phyloP scores from a whole-genome alignment of 2,888 invertebrate genomes.

The Oxycera nigricornis region DNA sequence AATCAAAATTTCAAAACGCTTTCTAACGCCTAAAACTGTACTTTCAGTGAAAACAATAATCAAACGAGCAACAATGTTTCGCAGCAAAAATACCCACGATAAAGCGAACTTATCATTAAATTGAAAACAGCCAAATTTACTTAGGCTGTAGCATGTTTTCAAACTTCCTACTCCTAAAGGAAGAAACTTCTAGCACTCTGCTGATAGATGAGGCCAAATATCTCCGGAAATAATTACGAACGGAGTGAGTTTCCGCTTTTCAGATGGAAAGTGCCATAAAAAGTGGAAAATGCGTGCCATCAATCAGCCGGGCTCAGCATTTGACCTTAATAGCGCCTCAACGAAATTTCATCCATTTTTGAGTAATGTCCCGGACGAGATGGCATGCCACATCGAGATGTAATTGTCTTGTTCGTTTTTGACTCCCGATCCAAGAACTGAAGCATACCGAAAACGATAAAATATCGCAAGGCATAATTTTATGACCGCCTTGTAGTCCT shows the following conservation, averaged over 20 bases:
- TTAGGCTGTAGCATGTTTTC: too few relatives aligned
- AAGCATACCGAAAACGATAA: conserved; percentile 7
- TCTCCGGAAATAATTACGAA: conserved; percentile 11
- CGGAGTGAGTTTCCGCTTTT: neutral
- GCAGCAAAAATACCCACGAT: too few relatives aligned
- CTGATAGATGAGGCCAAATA: conserved; percentile 4
- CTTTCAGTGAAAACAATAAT: too few relatives aligned
- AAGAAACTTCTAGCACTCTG: too few relatives aligned
- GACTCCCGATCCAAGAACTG: neutral
- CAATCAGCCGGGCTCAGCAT: neutral
- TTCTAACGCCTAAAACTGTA: too few relatives aligned
- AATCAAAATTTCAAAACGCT: too few relatives aligned
- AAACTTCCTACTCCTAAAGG: too few relatives aligned
- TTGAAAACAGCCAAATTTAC: too few relatives aligned
- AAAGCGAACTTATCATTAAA: too few relatives aligned
- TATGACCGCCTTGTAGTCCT: neutral
- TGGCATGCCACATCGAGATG: conserved; percentile 18
- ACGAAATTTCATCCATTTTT: conserved; percentile 11
- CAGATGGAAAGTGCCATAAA: conserved; percentile 27
- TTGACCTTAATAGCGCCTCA: neutral
- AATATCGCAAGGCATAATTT: conserved; percentile 32
- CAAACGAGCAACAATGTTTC: too few relatives aligned
- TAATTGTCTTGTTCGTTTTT: conserved; percentile 1
- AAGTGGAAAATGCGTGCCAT: conserved; percentile 27
- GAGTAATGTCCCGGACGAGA: conserved; percentile 4